A percentile compares a stretch with the other conserved stretches of the same genome.
These are phyloP conservation scores for Myrmophylax atrothorax DNA, from an alignment of 2,113 vertebrate species.

Conservation along the genomic window DNA sequence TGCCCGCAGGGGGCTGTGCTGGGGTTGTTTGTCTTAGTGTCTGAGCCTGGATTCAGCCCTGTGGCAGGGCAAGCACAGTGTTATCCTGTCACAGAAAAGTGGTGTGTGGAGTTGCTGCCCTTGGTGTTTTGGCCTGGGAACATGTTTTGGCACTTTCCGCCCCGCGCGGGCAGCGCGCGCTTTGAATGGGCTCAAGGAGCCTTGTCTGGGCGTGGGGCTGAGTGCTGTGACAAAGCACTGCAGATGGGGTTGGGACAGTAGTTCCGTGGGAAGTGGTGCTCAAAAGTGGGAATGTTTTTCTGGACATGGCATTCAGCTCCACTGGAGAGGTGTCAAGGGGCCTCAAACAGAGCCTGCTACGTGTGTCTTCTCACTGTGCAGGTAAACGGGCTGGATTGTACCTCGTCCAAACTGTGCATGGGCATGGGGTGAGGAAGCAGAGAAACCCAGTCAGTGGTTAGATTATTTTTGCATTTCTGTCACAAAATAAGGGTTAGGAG, in stretches of 20 bases:
- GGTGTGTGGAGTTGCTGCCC: neutral
- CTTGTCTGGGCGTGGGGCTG: fast-evolving
- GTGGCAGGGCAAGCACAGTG: neutral
- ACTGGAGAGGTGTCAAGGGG: neutral
- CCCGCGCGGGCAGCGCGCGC: fast-evolving
- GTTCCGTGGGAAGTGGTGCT: fast-evolving
- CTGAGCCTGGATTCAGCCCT: neutral
- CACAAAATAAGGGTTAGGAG: neutral
- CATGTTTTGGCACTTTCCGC: fast-evolving
- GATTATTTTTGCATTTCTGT: neutral
- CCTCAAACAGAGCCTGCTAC: neutral
- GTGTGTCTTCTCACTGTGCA: fast-evolving
- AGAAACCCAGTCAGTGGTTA: neutral
- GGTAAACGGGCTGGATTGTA: neutral
- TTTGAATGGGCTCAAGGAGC: neutral
- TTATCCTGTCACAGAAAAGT: neutral
- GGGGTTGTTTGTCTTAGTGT: neutral
- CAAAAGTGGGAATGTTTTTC: neutral
- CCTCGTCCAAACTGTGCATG: neutral
- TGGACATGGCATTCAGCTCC: neutral
- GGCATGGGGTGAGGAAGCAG: neutral
- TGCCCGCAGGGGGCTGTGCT: neutral
- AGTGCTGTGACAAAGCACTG: neutral
- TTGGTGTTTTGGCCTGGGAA: neutral
- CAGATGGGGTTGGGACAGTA: neutral